phyloP scores from a whole-genome alignment of 2,888 invertebrate species.

The Drosophila ochracea region DNA sequence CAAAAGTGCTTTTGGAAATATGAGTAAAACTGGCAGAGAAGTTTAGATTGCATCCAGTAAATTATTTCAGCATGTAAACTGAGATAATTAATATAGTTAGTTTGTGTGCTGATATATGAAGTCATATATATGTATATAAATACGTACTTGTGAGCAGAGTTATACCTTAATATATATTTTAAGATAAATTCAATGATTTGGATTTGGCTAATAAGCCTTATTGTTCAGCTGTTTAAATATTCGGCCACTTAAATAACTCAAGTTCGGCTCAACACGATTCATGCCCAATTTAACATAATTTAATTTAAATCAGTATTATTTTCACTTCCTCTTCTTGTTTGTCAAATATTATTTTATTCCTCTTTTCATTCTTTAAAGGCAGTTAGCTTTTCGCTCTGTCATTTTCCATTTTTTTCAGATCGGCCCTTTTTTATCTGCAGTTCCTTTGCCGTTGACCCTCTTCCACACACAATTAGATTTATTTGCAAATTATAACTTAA shows the following conservation, averaged over 20 bases:
- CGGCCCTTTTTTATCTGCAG: conserved; percentile 23
- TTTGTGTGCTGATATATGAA: neutral
- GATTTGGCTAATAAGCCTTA: neutral
- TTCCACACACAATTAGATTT: conserved; percentile 72
- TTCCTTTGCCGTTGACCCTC: conserved; percentile 44
- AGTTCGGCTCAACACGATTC: neutral
- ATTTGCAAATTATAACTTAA: conserved; percentile 72
- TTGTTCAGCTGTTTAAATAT: neutral
- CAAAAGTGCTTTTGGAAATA: neutral
- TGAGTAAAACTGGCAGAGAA: neutral
- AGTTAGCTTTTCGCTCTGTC: neutral
- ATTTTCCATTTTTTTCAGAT: conserved; percentile 6
- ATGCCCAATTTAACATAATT: conserved; percentile 1
- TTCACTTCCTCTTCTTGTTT: neutral
- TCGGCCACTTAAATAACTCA: neutral
- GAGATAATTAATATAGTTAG: neutral
- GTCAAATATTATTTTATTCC: neutral
- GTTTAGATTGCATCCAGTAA: neutral
- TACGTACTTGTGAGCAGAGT: neutral
- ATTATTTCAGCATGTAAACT: neutral
- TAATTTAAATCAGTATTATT: conserved; percentile 6
- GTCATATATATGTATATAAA: neutral
- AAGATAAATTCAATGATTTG: neutral
- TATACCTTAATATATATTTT: neutral
- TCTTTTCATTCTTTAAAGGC: conserved; percentile 3